Conservation (phyloP, 1,140 invertebrate genomes). For the Drosophila melanogaster region DNA sequence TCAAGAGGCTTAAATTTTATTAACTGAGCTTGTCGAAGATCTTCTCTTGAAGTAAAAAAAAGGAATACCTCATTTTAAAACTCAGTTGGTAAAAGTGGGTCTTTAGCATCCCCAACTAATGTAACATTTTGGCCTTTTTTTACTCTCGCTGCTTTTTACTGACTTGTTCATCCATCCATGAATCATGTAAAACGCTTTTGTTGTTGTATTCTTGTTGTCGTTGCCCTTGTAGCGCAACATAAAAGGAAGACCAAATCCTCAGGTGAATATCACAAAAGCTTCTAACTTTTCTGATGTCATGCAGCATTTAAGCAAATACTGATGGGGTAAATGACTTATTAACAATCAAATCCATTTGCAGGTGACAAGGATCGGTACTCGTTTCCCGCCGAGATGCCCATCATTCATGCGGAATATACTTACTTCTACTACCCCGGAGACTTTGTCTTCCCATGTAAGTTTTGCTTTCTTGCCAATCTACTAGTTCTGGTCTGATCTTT, state of each 20-base stretch:
- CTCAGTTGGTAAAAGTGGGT: background rate
- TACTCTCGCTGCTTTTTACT: constrained; percentile 54
- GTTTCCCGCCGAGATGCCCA: constrained; percentile 94
- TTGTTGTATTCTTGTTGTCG: constrained; percentile 59
- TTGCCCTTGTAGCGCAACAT: constrained; percentile 85
- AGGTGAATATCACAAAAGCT: constrained; percentile 75
- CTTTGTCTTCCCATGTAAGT: constrained; percentile 94
- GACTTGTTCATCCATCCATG: constrained; percentile 31
- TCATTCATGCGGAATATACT: constrained; percentile 97
- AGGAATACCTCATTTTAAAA: background rate
- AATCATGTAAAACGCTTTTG: constrained; percentile 60
- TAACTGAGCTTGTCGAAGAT: background rate
- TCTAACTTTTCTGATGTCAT: constrained; percentile 14
- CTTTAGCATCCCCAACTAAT: constrained; percentile 35
- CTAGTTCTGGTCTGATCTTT: background rate
- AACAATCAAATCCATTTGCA: constrained; percentile 72
- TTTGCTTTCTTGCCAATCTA: accelerated
- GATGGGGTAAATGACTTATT: background rate
- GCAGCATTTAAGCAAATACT: background rate
- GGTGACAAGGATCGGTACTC: constrained; percentile 94
- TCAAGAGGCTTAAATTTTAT: background rate
- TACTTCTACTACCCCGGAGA: constrained; percentile 99
- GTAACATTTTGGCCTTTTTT: constrained; percentile 38
- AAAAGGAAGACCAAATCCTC: constrained; percentile 85
- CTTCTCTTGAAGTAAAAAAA: background rate